A percentile compares a stretch with the other conserved stretches of the same genome.
phyloP scores from a whole-genome alignment of 2,888 invertebrate species.

The Odontocolon sp. region DNA sequence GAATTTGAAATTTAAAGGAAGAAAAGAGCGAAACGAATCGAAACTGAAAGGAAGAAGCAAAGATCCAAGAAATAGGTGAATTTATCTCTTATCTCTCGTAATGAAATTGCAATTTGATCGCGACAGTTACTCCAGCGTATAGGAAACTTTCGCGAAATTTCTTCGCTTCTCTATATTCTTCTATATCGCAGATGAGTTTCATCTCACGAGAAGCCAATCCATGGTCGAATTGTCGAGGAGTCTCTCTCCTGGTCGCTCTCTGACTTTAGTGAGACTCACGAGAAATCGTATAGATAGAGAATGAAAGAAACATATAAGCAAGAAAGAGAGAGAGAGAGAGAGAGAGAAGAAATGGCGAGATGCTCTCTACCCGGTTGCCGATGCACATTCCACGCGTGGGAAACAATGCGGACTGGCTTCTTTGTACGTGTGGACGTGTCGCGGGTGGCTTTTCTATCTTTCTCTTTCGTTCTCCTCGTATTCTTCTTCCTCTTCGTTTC shows the following conservation, averaged over 20 bases:
- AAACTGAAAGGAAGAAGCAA: conserved; percentile 38
- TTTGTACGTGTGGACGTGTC: conserved; percentile 74
- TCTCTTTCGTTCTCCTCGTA: conserved; percentile 41
- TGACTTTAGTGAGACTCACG: conserved; percentile 21
- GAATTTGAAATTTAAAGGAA: conserved; percentile 31
- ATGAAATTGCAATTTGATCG: conserved; percentile 78
- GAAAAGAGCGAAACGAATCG: conserved; percentile 31
- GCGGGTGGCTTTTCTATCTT: conserved; percentile 67
- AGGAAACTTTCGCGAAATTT: too few species aligned
- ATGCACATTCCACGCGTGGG: conserved; percentile 78
- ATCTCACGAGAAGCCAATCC: conserved; percentile 69
- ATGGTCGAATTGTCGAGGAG: conserved; percentile 67
- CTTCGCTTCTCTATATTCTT: too few species aligned
- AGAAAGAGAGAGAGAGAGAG: conserved; percentile 8
- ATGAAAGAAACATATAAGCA: too few species aligned
- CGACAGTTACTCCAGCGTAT: conserved; percentile 73
- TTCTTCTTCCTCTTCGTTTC: neutral
- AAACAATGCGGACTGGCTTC: conserved; percentile 78
- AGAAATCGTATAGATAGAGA: conserved; percentile 57
- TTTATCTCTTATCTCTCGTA: conserved; percentile 72
- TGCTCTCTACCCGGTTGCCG: conserved; percentile 66
- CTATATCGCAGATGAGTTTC: conserved; percentile 57
- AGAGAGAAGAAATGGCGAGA: conserved; percentile 46
- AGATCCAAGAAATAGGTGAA: conserved; percentile 20
- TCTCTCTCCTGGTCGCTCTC: conserved; percentile 6